Evolutionary conservation across 1,140 invertebrate species (phyloP), one percentile per base, ranked within the genome.

Genomic region (Lutraria rhynchaena): DNA sequence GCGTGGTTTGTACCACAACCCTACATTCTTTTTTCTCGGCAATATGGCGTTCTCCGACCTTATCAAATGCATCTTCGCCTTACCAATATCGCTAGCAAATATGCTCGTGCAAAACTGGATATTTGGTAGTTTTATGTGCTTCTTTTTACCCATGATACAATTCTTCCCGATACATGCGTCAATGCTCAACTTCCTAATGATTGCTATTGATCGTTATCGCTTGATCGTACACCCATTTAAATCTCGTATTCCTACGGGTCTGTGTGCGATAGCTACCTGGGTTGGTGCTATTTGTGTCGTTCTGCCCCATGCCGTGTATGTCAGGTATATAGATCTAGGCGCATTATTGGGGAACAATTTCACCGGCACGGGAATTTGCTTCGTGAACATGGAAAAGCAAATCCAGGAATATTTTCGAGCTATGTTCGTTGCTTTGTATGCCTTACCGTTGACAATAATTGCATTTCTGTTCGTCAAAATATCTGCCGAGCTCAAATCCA

Each of bases 61-160:
- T 0, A 90, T 95, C 19, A 95, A 96, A 89, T 95, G 95, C 86
- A 85, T 94, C 11, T 88, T 95, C 69, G 95, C 95, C 11, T 84
- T 96, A 83, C 95, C 95, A 4, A 93, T 96, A 0, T 94, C 95
- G 0, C 85, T 96, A 61, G 94, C 94, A 76, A 95, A 95, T 37
- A 92, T 96, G 82, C 92, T 96, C 1, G 91, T 96, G 44, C 94
- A 95, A 84, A 96, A 96, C 89, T 96, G 95, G 95, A 93, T 96
- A 55, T 95, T 95, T 81, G 95, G 95, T 7, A 94, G 95, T 77
- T 95, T 96, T 84, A 87, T 96, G n/a, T 96, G 95, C 90, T 95
- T 94, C 86, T 95, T 95, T 87, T 85, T 96, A 57, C 95, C 95
- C 0, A 96, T 96, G 95, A 87, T 96, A 71, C 95, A 96, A 93